Evolutionary conservation across 2,888 invertebrate species (phyloP).

Genomic region (Epistrophe grossulariae): DNA sequence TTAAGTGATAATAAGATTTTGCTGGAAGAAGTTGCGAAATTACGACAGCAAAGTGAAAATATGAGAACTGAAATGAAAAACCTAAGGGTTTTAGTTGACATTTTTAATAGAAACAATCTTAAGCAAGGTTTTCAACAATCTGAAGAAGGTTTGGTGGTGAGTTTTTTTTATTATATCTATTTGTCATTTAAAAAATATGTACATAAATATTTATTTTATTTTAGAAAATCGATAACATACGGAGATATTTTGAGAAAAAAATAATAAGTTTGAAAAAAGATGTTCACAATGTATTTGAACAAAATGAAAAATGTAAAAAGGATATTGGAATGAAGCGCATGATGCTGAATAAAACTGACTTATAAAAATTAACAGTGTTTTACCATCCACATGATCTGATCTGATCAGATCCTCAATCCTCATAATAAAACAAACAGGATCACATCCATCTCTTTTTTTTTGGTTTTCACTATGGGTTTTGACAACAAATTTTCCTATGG

Average conservation of each 20-base stretch:
- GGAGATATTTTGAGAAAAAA: constrained; percentile 9
- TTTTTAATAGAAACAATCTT: constrained; percentile 4
- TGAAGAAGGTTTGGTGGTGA: constrained; percentile 39
- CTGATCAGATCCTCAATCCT: too few relatives aligned
- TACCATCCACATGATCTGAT: too few relatives aligned
- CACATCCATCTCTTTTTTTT: too few relatives aligned
- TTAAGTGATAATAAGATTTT: constrained; percentile 92
- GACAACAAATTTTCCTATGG: too few relatives aligned
- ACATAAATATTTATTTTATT: too few relatives aligned
- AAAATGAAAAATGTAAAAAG: constrained; percentile 33
- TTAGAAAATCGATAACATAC: constrained; percentile 35
- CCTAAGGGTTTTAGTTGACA: constrained; percentile 33
- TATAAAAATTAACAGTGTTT: too few relatives aligned
- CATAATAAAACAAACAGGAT: too few relatives aligned
- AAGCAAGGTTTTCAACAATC: background rate
- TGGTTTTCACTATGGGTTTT: too few relatives aligned
- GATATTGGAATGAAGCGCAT: constrained; percentile 5
- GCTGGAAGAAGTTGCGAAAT: constrained; percentile 90
- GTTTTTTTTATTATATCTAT: background rate
- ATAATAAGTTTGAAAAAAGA: background rate
- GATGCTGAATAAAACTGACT: constrained; percentile 6
- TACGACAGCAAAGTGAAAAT: constrained; percentile 85
- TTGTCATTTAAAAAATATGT: too few relatives aligned
- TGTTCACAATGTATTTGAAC: background rate
- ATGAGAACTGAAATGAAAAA: constrained; percentile 41